A percentile compares a stretch with the other conserved stretches of the same genome.
phyloP scores from a whole-genome alignment of 1,140 invertebrate genomes.

The Plodia interpunctella region DNA sequence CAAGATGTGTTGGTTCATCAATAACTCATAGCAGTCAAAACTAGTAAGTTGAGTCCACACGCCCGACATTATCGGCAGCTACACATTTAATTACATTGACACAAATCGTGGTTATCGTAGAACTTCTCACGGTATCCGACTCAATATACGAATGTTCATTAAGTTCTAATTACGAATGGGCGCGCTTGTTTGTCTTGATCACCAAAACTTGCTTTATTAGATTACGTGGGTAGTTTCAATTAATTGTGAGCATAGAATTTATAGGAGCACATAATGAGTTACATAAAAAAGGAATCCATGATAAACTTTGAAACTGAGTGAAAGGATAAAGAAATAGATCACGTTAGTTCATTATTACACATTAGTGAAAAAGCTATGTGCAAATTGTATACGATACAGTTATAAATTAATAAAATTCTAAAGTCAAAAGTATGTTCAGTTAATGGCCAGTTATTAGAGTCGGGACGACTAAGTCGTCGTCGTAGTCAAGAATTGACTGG shows the following conservation, averaged over 20 bases:
- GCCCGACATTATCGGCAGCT: constrained; percentile 65
- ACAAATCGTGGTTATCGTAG: constrained; percentile 71
- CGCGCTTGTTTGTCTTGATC: constrained; percentile 74
- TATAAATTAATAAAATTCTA: not conserved
- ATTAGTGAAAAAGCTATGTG: not conserved
- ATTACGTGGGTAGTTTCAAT: constrained; percentile 76
- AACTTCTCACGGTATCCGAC: constrained; percentile 71
- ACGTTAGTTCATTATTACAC: too few relatives aligned
- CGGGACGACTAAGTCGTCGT: too few relatives aligned
- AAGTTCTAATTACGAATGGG: constrained; percentile 75
- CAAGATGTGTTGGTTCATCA: constrained; percentile 44
- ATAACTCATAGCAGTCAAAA: constrained; percentile 60
- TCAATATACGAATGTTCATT: constrained; percentile 75
- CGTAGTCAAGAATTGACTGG: too few relatives aligned
- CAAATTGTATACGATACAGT: not conserved
- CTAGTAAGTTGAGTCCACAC: constrained; percentile 59
- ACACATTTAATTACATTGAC: constrained; percentile 75
- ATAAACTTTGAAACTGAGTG: too few relatives aligned
- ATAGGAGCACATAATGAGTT: not conserved
- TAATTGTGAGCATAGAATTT: constrained; percentile 57
- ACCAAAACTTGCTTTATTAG: constrained; percentile 74
- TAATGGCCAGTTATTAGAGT: too few relatives aligned
- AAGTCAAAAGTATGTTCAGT: too few relatives aligned
- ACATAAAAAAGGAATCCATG: not conserved
- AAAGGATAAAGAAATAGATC: too few relatives aligned